These are phyloP conservation scores for Pelosia muscerda DNA, from an alignment of 2,888 invertebrate species.

Conservation along the genomic window DNA sequence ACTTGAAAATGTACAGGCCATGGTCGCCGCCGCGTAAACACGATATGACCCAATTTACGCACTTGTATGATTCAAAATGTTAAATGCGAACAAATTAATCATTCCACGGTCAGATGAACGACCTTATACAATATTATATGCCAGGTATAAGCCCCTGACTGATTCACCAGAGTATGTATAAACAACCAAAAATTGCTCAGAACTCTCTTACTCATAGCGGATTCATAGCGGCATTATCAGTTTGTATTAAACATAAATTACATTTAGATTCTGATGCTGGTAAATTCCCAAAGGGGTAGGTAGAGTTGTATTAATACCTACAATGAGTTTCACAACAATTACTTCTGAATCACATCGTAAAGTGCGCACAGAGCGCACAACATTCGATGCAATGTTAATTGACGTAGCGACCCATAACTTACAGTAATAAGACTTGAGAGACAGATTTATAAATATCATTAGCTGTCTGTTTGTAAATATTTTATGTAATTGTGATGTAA, in stretches of 20 bases:
- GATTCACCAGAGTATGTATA: background rate
- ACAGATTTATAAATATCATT: background rate
- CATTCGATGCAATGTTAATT: background rate
- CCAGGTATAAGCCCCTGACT: constrained; percentile 20
- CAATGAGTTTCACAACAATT: too few relatives aligned
- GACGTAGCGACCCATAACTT: background rate
- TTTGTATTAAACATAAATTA: background rate
- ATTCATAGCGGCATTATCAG: background rate
- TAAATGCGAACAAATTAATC: constrained; percentile 27
- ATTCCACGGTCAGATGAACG: constrained; percentile 23
- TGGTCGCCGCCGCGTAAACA: constrained; percentile 46
- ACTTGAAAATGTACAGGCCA: constrained; percentile 56
- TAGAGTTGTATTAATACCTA: too few relatives aligned
- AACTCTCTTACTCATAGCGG: background rate
- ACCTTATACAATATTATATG: constrained; percentile 5
- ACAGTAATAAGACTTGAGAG: background rate
- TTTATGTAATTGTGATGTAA: background rate
- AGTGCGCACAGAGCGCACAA: background rate
- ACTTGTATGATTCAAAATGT: constrained; percentile 48
- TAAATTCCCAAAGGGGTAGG: too few relatives aligned
- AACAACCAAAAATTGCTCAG: background rate
- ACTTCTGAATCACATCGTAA: background rate
- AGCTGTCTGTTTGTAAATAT: background rate
- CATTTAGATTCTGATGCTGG: too few relatives aligned
- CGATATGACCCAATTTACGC: constrained; percentile 50